phyloP scores from a whole-genome alignment of 1,140 invertebrate genomes.

The Zaprionus tsacasi region DNA sequence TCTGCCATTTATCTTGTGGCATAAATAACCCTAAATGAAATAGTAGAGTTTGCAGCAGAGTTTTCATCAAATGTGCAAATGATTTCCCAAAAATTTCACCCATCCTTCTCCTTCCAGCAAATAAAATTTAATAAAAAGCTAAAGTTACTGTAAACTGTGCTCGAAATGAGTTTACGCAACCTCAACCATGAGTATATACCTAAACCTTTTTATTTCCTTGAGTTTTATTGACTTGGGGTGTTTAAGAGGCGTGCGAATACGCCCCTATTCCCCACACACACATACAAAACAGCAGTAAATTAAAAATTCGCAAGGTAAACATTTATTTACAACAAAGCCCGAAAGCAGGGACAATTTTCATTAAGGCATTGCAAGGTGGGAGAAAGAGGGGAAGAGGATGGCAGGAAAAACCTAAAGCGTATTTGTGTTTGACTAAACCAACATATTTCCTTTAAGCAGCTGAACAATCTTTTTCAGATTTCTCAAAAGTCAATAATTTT shows the following conservation, averaged over 20 bases:
- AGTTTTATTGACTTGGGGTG: slow-evolving; percentile 1
- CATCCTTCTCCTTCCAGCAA: background rate
- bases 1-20: too few relatives aligned
- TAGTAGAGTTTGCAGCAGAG: too few relatives aligned
- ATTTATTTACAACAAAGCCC: slow-evolving; percentile 43
- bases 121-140: slow-evolving; percentile 41
- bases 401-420: background rate
- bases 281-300: slow-evolving; percentile 56
- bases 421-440: background rate
- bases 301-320: slow-evolving; percentile 66
- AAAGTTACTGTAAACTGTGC: slow-evolving; percentile 45
- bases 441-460: too few relatives aligned
- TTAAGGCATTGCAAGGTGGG: background rate
- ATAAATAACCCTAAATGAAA: too few relatives aligned
- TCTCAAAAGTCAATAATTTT: too few relatives aligned
- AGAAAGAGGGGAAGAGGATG: background rate
- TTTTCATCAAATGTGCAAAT: too few relatives aligned
- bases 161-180: slow-evolving; percentile 25
- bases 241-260: too few relatives aligned
- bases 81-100: slow-evolving; percentile 16
- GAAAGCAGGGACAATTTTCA: slow-evolving; percentile 9
- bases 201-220: slow-evolving; percentile 14
- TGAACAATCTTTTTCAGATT: too few relatives aligned
- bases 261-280: slow-evolving; percentile 43
- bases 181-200: background rate